Percentiles rank a stretch among this genome's conserved stretches.
Evolutionary conservation across 1,140 invertebrate species (phyloP).

Genomic region (Drosophila pseudoobscura): DNA sequence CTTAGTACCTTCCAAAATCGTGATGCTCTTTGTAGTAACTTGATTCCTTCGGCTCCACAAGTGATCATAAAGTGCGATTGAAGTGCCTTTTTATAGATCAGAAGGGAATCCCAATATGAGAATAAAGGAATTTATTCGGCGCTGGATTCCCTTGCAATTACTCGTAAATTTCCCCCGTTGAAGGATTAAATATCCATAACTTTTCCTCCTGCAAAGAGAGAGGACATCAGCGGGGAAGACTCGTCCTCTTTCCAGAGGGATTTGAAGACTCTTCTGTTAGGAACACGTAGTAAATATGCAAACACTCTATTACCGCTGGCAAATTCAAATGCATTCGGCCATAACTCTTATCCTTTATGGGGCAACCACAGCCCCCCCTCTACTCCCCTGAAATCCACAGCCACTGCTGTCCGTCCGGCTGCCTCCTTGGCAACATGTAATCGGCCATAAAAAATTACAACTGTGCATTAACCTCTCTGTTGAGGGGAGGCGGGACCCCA

Average conservation of each 20-base stretch:
- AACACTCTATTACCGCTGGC: conserved; percentile 56
- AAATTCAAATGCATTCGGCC: conserved; percentile 77
- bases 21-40: too few species aligned
- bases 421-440: conserved; percentile 75
- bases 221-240: background rate
- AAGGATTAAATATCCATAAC: conserved; percentile 29
- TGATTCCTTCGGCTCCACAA: too few species aligned
- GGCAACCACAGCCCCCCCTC: conserved; percentile 8
- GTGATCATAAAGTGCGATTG: too few species aligned
- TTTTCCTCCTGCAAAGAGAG: conserved; percentile 10
- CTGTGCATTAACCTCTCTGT: conserved; percentile 74
- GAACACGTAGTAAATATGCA: conserved; percentile 27
- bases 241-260: conserved; percentile 20
- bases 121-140: too few species aligned
- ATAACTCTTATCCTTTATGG: conserved; percentile 80
- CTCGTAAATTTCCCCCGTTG: conserved; percentile 8
- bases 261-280: conserved; percentile 11
- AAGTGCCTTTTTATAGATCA: too few species aligned
- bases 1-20: too few species aligned
- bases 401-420: conserved; percentile 17
- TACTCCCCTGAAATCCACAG: background rate
- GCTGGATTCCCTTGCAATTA: too few species aligned
- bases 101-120: too few species aligned
- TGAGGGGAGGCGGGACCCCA: conserved; percentile 17
- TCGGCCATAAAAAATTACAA: conserved; percentile 80